Conservation (phyloP, 2,888 invertebrate species). For the Fissipunctia ypsillon region DNA sequence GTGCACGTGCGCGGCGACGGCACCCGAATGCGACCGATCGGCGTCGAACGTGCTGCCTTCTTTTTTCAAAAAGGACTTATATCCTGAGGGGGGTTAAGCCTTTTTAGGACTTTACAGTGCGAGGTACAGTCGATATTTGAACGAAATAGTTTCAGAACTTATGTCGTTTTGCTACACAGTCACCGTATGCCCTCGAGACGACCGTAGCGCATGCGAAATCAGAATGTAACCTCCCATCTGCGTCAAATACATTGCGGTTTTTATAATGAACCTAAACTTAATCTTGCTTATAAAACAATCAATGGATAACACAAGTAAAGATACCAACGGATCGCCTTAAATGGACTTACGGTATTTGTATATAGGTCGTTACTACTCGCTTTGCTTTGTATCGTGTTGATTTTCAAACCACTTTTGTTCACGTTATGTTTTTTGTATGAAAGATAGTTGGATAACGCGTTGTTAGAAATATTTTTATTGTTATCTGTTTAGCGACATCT, state of each 20-base stretch:
- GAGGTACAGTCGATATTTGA: slow-evolving; percentile 39
- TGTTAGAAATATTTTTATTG: slow-evolving; percentile 69
- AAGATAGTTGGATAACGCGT: slow-evolving; percentile 69
- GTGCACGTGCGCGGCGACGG: slow-evolving; percentile 86
- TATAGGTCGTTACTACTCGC: slow-evolving; percentile 82
- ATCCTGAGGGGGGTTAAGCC: slow-evolving; percentile 24
- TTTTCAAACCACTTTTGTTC: slow-evolving; percentile 86
- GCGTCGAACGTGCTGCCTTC: slow-evolving; percentile 72
- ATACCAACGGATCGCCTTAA: slow-evolving; percentile 64
- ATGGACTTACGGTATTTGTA: slow-evolving; percentile 78
- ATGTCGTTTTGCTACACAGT: slow-evolving; percentile 56
- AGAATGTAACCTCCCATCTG: slow-evolving; percentile 66
- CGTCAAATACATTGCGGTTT: slow-evolving; percentile 73
- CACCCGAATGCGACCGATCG: slow-evolving; percentile 86
- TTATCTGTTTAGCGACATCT: slow-evolving; percentile 68
- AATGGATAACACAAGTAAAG: slow-evolving; percentile 69
- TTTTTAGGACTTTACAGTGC: background rate
- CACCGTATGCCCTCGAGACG: slow-evolving; percentile 84
- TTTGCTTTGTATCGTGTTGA: slow-evolving; percentile 84
- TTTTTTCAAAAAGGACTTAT: slow-evolving; percentile 61
- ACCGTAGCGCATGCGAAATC: slow-evolving; percentile 86
- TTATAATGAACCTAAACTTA: slow-evolving; percentile 42
- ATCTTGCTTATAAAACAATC: slow-evolving; percentile 47
- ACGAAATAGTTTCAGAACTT: slow-evolving; percentile 35
- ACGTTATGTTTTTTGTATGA: slow-evolving; percentile 80